These are phyloP conservation scores for Spicauda simplicius DNA, from an alignment of 2,888 invertebrate genomes.

Conservation along the genomic window DNA sequence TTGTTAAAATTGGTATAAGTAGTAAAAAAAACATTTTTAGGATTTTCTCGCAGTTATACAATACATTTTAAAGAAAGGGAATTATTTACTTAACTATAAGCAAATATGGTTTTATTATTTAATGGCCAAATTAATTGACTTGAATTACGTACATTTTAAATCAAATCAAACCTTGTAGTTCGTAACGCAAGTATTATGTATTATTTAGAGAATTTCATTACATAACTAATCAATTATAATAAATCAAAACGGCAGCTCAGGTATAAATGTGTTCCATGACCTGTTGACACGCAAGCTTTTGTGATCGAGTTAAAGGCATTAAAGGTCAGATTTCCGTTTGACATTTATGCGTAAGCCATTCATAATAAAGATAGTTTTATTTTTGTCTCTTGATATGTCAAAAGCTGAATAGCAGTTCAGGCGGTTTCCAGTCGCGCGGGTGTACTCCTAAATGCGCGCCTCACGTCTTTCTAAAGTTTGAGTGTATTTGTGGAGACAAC, in stretches of 20 bases:
- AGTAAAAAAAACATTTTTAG: no score
- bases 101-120: background rate
- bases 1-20: no score
- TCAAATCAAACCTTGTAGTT: background rate
- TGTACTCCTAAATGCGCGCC: no score
- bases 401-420: background rate
- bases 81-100: background rate
- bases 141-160: background rate
- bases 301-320: conserved; percentile 3
- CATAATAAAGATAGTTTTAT: conserved; percentile 6
- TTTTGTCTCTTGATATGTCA: background rate
- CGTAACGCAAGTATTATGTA: background rate
- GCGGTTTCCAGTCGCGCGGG: no score
- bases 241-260: conserved; percentile 16
- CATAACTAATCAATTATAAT: conserved; percentile 22
- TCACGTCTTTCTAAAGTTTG: no score
- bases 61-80: background rate
- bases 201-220: background rate
- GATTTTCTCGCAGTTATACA: no score
- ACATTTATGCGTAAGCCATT: conserved; percentile 14
- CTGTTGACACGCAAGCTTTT: conserved; percentile 13
- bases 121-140: background rate
- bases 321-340: conserved; percentile 12
- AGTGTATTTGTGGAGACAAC: no score
- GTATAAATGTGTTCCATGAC: conserved; percentile 9